These are phyloP conservation scores for Aleiodes sp. DNA, from an alignment of 1,140 invertebrate genomes.

Conservation along the genomic window DNA sequence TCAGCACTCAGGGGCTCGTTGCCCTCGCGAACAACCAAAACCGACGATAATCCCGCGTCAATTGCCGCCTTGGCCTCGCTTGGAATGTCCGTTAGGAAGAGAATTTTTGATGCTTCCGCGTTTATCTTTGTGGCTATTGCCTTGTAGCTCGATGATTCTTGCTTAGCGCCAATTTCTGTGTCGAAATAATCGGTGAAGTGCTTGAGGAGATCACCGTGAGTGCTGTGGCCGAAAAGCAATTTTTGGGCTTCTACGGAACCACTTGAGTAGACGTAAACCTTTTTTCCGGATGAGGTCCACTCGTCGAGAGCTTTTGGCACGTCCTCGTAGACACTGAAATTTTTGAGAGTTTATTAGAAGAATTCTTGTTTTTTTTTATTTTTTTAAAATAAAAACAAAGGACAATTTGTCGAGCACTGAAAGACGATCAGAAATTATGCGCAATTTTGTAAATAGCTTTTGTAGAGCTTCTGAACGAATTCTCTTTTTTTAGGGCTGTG, in stretches of 20 bases:
- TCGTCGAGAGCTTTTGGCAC: slow-evolving; percentile 77
- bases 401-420: too few relatives aligned
- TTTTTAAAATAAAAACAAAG: too few relatives aligned
- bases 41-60: slow-evolving; percentile 74
- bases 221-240: slow-evolving; percentile 82
- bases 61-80: slow-evolving; percentile 85
- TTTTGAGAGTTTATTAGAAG: neutral
- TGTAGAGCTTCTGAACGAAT: too few relatives aligned
- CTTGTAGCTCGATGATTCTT: slow-evolving; percentile 76
- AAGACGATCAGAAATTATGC: too few relatives aligned
- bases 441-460: too few relatives aligned
- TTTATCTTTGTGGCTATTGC: slow-evolving; percentile 78
- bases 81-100: slow-evolving; percentile 87
- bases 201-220: slow-evolving; percentile 78
- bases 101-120: slow-evolving; percentile 71
- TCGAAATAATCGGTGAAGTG: slow-evolving; percentile 87
- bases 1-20: slow-evolving; percentile 75
- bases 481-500: too few relatives aligned
- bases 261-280: slow-evolving; percentile 90
- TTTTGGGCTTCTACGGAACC: slow-evolving; percentile 92
- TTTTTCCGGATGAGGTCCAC: slow-evolving; percentile 74
- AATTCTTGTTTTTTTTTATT: slow-evolving; percentile 13
- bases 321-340: slow-evolving; percentile 84
- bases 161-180: slow-evolving; percentile 83
- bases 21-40: slow-evolving; percentile 80